Conservation (phyloP, 30 jellyfish, hydroid and myxozoan species). For the Aurelia coerulea region DNA sequence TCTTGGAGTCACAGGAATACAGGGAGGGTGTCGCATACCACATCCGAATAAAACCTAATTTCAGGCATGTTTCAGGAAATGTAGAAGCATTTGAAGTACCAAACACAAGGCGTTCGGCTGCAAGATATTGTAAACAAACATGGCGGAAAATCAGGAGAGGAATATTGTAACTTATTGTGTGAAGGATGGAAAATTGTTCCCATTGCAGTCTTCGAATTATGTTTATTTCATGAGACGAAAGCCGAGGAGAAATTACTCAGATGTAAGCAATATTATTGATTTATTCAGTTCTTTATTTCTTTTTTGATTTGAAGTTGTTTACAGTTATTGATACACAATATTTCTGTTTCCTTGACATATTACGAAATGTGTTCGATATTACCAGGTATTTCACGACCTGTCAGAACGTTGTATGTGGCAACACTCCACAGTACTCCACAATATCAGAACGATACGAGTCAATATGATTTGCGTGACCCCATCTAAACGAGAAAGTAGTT, state of each 20-base stretch:
- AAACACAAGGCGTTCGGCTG: too few species aligned
- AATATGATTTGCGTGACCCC: too few species aligned
- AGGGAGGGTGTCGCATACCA: conserved; percentile 11
- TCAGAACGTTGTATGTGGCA: too few species aligned
- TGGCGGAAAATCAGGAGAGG: conserved; percentile 12
- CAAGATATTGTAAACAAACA: neutral
- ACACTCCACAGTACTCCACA: too few species aligned
- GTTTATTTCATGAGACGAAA: conserved; percentile 46
- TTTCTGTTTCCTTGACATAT: too few species aligned
- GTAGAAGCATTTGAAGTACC: too few species aligned
- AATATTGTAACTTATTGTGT: conserved; percentile 3
- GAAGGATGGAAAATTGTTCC: conserved; percentile 6
- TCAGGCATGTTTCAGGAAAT: too few species aligned
- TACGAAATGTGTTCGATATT: too few species aligned
- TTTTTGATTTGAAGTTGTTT: neutral
- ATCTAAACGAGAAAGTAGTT: too few species aligned
- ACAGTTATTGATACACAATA: too few species aligned
- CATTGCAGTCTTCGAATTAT: conserved; percentile 45
- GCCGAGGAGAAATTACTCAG: neutral
- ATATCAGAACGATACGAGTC: too few species aligned
- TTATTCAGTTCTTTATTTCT: neutral
- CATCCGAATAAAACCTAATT: conserved; percentile 1
- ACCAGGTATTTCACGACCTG: too few species aligned
- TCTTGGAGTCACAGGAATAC: conserved; percentile 20
- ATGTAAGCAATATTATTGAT: conserved; percentile 17